Evolutionary conservation across 1,140 invertebrate genomes (phyloP).

Genomic region (Riptortus pedestris): DNA sequence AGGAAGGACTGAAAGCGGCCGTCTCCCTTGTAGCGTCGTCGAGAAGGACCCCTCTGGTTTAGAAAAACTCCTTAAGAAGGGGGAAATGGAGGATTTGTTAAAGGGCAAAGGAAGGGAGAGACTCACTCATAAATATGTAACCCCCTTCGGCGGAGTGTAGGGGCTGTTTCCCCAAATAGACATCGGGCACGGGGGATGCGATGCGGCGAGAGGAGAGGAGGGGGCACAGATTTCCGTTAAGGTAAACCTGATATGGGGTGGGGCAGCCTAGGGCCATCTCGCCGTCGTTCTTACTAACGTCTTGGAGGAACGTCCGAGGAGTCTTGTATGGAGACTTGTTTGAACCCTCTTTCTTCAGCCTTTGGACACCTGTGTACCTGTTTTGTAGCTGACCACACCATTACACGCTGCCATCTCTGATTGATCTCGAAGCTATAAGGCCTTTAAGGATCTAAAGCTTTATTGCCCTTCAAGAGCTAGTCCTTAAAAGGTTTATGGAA

Average conservation of each 20-base stretch:
- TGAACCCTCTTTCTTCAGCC: too few species aligned
- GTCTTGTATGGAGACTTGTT: too few species aligned
- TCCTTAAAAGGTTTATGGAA: too few species aligned
- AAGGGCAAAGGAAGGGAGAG: neutral
- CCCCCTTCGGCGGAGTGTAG: neutral
- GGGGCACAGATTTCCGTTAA: constrained; percentile 7
- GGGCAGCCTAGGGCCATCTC: neutral
- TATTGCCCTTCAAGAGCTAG: too few species aligned
- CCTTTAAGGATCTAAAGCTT: too few species aligned
- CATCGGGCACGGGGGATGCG: constrained; percentile 6
- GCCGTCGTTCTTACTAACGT: neutral
- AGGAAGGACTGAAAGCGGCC: neutral
- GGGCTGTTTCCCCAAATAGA: constrained; percentile 17
- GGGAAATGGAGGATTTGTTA: neutral
- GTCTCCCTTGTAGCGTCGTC: neutral
- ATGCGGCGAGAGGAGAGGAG: neutral
- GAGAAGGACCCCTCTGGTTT: neutral
- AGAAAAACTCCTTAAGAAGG: constrained; percentile 3
- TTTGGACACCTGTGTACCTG: too few species aligned
- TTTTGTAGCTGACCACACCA: too few species aligned
- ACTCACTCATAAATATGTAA: constrained; percentile 16
- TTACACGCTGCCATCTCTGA: too few species aligned
- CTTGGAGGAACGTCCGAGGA: neutral
- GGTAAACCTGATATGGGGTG: constrained; percentile 14
- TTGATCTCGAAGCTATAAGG: too few species aligned